These are phyloP conservation scores for Margarornis squamiger DNA, from an alignment of 2,797 vertebrate genomes.

Conservation along the genomic window DNA sequence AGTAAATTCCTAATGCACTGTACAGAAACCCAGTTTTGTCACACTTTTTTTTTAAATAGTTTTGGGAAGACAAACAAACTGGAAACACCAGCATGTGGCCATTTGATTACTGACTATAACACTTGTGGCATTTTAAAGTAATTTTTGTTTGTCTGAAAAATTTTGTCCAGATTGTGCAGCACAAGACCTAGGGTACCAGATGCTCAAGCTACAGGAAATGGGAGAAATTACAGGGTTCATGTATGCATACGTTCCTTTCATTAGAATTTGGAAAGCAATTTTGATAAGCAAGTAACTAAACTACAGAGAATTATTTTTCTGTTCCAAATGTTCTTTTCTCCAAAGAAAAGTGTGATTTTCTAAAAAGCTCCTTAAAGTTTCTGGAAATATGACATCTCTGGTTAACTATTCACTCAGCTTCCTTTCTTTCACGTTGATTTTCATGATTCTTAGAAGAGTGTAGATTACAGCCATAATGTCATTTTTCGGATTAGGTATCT, in stretches of 20 bases:
- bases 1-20: neutral
- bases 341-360: neutral
- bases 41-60: neutral
- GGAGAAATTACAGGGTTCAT: neutral
- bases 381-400: neutral
- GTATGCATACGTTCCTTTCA: neutral
- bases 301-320: neutral
- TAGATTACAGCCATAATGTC: neutral
- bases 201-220: neutral
- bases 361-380: neutral
- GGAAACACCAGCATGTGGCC: neutral
- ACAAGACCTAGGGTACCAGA: neutral
- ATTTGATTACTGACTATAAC: neutral
- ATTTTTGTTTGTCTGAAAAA: neutral
- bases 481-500: neutral
- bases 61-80: neutral
- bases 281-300: slow-evolving; percentile 7
- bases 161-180: neutral
- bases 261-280: neutral
- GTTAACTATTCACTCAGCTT: neutral
- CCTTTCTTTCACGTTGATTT: neutral
- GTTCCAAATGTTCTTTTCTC: neutral
- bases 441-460: neutral
- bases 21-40: neutral
- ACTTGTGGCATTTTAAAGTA: neutral